A percentile compares a stretch with the other conserved stretches of the same genome.
phyloP scores from a whole-genome alignment of 2,113 vertebrate species.

The Penelope pileata region DNA sequence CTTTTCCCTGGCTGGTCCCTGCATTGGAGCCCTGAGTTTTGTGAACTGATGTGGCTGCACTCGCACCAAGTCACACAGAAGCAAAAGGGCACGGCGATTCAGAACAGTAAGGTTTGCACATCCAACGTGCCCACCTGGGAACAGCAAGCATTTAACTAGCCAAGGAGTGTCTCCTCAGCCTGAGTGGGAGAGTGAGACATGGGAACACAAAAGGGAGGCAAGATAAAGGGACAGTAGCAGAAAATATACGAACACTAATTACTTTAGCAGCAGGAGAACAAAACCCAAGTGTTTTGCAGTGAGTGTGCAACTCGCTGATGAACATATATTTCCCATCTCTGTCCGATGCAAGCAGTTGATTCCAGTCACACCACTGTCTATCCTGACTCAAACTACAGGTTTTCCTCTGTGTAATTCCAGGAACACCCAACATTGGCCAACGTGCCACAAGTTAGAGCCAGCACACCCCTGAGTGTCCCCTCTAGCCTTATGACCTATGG shows the following conservation, averaged over 20 bases:
- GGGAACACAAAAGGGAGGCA: constrained; percentile 28
- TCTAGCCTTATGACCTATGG: neutral
- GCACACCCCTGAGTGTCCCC: neutral
- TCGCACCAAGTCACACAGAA: neutral
- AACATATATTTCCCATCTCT: neutral
- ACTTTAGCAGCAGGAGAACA: neutral
- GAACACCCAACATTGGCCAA: neutral
- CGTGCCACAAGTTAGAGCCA: neutral
- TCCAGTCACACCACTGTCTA: neutral
- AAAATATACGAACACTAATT: constrained; percentile 1
- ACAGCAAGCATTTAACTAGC: neutral
- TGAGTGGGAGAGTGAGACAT: constrained; percentile 4
- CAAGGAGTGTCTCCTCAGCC: neutral
- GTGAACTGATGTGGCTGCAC: neutral
- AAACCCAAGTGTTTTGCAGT: neutral
- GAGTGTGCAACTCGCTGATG: neutral
- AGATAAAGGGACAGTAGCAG: constrained; percentile 36
- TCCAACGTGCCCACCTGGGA: neutral
- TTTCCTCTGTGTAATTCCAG: neutral
- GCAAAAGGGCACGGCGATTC: neutral
- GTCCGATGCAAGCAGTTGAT: neutral
- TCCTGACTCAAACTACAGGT: neutral
- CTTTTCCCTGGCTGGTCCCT: neutral
- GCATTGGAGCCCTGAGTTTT: neutral
- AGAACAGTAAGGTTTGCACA: neutral